phyloP scores from a whole-genome alignment of 2,888 invertebrate genomes.

The Conus canariensis region DNA sequence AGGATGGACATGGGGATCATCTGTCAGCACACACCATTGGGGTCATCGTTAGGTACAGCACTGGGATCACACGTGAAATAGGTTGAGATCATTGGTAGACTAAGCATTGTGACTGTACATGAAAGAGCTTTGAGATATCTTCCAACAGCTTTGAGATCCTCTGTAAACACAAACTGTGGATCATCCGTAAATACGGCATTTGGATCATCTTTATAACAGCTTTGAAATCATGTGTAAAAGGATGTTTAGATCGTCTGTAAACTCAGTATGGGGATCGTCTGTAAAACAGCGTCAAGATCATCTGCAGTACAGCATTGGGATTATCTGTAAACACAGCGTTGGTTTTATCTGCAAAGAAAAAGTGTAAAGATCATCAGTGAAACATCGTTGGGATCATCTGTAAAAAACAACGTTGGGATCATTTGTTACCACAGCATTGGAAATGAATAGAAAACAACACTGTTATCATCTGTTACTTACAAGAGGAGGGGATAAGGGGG shows the following conservation, averaged over 20 bases:
- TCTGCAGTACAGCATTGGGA: neutral
- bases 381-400: neutral
- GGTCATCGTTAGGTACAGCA: neutral
- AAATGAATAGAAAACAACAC: neutral
- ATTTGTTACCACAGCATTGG: neutral
- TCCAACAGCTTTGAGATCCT: too few species aligned
- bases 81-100: neutral
- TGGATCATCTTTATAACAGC: neutral
- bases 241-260: neutral
- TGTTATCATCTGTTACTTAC: neutral
- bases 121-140: too few species aligned
- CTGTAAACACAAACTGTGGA: too few species aligned
- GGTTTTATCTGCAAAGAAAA: too few species aligned
- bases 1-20: slow-evolving; percentile 68
- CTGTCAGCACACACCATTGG: slow-evolving; percentile 28
- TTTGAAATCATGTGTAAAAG: neutral
- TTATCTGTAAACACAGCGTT: neutral
- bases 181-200: neutral
- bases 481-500: too few species aligned
- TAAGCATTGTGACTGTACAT: too few species aligned
- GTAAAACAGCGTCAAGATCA: neutral
- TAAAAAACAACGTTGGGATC: neutral
- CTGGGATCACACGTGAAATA: neutral
- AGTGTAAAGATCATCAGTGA: too few species aligned
- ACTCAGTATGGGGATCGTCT: neutral